Evolutionary conservation across 2,797 vertebrate genomes (phyloP).

Genomic region (Champsocephalus esox): DNA sequence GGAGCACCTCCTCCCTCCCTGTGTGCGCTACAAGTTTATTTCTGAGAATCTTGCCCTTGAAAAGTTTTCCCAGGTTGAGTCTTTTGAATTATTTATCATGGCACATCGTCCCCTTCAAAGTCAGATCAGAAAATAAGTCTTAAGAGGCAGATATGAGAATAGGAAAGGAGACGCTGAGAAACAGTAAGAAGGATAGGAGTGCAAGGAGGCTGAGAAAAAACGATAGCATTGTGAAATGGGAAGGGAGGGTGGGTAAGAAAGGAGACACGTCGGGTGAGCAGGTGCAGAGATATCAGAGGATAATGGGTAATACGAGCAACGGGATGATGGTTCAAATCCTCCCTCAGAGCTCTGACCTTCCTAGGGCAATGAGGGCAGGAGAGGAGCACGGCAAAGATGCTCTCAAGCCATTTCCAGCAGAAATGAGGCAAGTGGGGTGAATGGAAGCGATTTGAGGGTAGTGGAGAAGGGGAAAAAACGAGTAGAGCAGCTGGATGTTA

Average conservation of each 20-base stretch:
- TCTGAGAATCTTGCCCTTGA: constrained; percentile 44
- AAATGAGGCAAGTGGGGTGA: constrained; percentile 49
- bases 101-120: constrained; percentile 30
- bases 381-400: constrained; percentile 43
- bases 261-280: constrained; percentile 61
- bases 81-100: constrained; percentile 26
- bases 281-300: constrained; percentile 69
- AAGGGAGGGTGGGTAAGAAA: constrained; percentile 19
- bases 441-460: constrained; percentile 11
- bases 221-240: constrained; percentile 16
- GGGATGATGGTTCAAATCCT: constrained; percentile 74
- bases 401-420: constrained; percentile 45
- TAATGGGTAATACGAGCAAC: constrained; percentile 73
- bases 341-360: constrained; percentile 70
- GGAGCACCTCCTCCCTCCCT: constrained; percentile 25
- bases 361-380: constrained; percentile 51
- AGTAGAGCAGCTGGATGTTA: constrained; percentile 62
- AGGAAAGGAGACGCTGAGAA: constrained; percentile 5
- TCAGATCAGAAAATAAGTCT: constrained; percentile 27
- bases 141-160: constrained; percentile 2
- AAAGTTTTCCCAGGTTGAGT: constrained; percentile 40
- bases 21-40: constrained; percentile 9
- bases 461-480: neutral
- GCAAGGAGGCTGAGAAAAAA: constrained; percentile 28
- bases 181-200: neutral